Base-by-base conservation (phyloP, 2,888 invertebrate genomes). In the Ametastegia equiseti region DNA sequence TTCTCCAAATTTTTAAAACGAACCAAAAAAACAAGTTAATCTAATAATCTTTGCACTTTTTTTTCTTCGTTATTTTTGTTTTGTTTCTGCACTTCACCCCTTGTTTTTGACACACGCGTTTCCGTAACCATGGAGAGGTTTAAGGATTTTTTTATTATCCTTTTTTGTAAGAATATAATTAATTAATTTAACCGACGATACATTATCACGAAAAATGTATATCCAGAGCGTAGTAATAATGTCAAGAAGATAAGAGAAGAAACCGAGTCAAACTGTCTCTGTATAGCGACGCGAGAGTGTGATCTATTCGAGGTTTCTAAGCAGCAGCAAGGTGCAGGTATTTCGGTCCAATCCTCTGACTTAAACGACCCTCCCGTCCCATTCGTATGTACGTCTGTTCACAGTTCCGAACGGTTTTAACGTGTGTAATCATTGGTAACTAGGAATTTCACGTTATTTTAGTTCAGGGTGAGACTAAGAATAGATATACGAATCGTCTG, bases 271-370 rank as follows among this genome's bases (percentile, higher is more conserved):
- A 75, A 54, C 75, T 54, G 36, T 54, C 39, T 75, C 50, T 54
- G 50, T 71, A 23, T 36, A 50, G 33, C 36, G 3, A 27, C 1
- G 33, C 36, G 54, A n/a, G 54, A n/a, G 39, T 42, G 77, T 45
- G 60, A 60, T 78, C 78, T 78, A 78, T 78, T 78, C 78, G 78
- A 78, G 78, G 78, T 78, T 78, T 54, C 78, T 63, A 63, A 78
- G 60, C 78, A 60, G 60, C 78, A 60, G 45, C 30, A 75, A 75
- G 78, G 23, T 78, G 78, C 78, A 78, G 60, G 78, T 78, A 78
- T 78, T 78, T 78, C 45, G 60, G 78, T 78, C 60, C 42, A 27
- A 78, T 78, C 19, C 60, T 78, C 78, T 19, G 63, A 78, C 57
- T 75, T 11, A 19, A 71, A 33, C 75, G 50, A 75, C 73, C 73